Evolutionary conservation across 2,888 invertebrate genomes (phyloP), one percentile per base, ranked within the genome.

Genomic region (Pedicia rivosa): DNA sequence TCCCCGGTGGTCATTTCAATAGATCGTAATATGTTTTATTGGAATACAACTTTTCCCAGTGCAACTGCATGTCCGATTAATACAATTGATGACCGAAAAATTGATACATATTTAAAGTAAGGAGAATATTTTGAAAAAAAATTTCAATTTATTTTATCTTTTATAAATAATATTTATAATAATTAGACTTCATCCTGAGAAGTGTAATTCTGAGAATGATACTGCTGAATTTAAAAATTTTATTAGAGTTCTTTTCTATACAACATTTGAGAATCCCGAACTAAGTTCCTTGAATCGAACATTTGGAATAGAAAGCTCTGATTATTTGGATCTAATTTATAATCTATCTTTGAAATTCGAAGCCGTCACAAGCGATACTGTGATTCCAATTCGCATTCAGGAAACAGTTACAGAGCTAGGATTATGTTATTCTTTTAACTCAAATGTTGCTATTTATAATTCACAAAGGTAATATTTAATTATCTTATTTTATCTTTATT

Each of bases 1-100:
- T 77, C 76, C 5, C 78, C 78, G 2, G 76, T 76, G 28, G 78
- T 78, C 4, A 70, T 78, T 22, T 76, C 78, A 14, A 77, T 78
- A 74, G 78, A 78, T 53, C 63, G 78, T 2, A 76, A 78, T 51
- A 70, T 74, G 63, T 71, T 72, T 43, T 68, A 73, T 1, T 78
- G 78, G 78, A 74, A 74, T 47, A 75, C 80, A 3, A 70, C 73
- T 2, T 78, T 78, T 46, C 80, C 79, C 1, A 65, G 71, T 24
- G 59, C 74, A 35, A 76, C 79, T 0, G 65, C 80, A 34, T 81
- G 81, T 45, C 74, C 76, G 0, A 54, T 63, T 4, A 59, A 55
- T n/a, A 71, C 68, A 45, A 51, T 77, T 25, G 70, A 75, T 47
- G 56, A 59, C 25, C 52, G 50, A 6, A 69, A 70, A 46, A 53